Conservation (phyloP, 2,113 vertebrate species). For the Otocyon megalotis region DNA sequence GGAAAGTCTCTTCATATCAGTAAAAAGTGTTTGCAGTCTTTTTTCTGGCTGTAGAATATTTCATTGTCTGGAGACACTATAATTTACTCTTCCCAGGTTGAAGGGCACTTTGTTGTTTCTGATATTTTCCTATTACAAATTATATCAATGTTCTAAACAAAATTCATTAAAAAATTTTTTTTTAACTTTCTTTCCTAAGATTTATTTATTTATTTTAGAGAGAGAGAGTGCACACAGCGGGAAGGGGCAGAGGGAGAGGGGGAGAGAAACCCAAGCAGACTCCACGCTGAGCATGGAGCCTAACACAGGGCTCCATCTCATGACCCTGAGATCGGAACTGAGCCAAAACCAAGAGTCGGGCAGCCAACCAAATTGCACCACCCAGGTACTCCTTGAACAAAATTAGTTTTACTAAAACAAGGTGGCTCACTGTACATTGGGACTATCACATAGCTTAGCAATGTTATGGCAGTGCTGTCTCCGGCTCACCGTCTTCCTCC, state of each 20-base stretch:
- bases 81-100: slow-evolving; percentile 13
- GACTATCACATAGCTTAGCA: not conserved
- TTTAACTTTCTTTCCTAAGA: not conserved
- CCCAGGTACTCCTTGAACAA: not conserved
- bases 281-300: not conserved
- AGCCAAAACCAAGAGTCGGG: not conserved
- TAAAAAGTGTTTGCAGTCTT: slow-evolving; percentile 38
- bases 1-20: not conserved
- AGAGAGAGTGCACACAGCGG: not conserved
- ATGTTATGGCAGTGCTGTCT: not conserved
- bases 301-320: not conserved
- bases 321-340: not conserved
- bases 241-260: not conserved
- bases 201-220: not conserved
- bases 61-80: not conserved
- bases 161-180: not conserved
- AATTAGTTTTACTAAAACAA: slow-evolving; percentile 50
- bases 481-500: not conserved
- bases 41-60: slow-evolving; percentile 1
- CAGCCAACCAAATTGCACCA: not conserved
- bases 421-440: not conserved
- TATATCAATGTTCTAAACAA: slow-evolving; percentile 11
- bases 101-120: slow-evolving; percentile 12
- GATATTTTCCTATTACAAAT: slow-evolving; percentile 18
- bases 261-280: not conserved